phyloP scores from a whole-genome alignment of 92 coral and sea anemone genomes.

The Palythoa grandis region DNA sequence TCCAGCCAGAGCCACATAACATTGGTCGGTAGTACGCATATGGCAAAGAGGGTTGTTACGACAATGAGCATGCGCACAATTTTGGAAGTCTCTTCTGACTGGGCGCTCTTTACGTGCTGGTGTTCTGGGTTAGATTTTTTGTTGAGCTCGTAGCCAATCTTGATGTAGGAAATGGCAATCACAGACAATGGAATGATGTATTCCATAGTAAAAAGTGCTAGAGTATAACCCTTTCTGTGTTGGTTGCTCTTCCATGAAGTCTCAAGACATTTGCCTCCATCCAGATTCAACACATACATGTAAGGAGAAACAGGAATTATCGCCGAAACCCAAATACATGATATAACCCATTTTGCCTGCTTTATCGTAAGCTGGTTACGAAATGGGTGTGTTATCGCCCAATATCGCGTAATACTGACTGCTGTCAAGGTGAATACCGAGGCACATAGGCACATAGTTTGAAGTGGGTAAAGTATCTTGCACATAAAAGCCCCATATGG shows the following conservation, averaged over 20 bases:
- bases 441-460: slow-evolving; percentile 85
- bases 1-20: slow-evolving; percentile 98
- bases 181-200: slow-evolving; percentile 78
- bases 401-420: slow-evolving; percentile 87
- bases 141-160: slow-evolving; percentile 78
- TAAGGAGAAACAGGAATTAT: slow-evolving; percentile 86
- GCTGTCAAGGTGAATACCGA: slow-evolving; percentile 92
- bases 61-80: slow-evolving; percentile 88
- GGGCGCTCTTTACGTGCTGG: slow-evolving; percentile 62
- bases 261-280: slow-evolving; percentile 66
- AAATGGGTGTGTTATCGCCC: slow-evolving; percentile 94
- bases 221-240: slow-evolving; percentile 80
- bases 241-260: slow-evolving; percentile 55
- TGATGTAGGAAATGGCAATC: slow-evolving; percentile 72
- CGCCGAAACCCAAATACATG: slow-evolving; percentile 75
- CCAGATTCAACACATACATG: slow-evolving; percentile 62
- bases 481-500: slow-evolving; percentile 97
- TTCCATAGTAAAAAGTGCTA: slow-evolving; percentile 65
- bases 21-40: slow-evolving; percentile 85
- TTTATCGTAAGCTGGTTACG: slow-evolving; percentile 74
- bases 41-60: slow-evolving; percentile 82
- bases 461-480: slow-evolving; percentile 86
- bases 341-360: slow-evolving; percentile 70
- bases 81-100: slow-evolving; percentile 82
- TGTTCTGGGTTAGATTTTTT: slow-evolving; percentile 64